Percentiles rank a stretch among this genome's conserved stretches.
Conservation (phyloP, 2,113 vertebrate species). For the Butorides virescens region DNA sequence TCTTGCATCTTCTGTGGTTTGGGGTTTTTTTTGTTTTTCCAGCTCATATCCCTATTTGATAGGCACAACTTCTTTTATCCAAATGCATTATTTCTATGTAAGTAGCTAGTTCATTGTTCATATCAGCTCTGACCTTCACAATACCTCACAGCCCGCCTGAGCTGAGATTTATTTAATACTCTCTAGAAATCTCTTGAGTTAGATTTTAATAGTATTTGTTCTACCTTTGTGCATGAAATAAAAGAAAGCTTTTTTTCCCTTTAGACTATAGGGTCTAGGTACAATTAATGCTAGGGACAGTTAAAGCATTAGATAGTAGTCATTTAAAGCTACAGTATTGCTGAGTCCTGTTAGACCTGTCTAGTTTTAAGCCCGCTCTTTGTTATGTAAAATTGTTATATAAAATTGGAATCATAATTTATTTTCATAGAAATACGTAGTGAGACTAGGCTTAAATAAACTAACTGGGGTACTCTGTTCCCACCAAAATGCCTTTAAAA, state of each 20-base stretch:
- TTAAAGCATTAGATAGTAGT: not conserved
- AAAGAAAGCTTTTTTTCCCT: not conserved
- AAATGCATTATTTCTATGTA: constrained; percentile 2
- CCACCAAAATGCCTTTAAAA: not conserved
- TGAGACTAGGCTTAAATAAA: not conserved
- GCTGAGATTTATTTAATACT: constrained; percentile 27
- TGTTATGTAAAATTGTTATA: not conserved
- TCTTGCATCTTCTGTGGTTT: not conserved
- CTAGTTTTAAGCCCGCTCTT: not conserved
- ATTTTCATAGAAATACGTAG: not conserved
- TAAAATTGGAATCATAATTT: not conserved
- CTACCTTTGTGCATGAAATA: constrained; percentile 8
- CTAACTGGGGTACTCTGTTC: not conserved
- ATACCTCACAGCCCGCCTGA: not conserved
- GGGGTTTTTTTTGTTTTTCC: not conserved
- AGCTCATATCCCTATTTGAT: not conserved
- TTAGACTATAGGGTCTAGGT: not conserved
- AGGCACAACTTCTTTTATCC: constrained; percentile 13
- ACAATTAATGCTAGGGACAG: not conserved
- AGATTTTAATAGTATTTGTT: constrained; percentile 38
- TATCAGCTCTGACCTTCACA: constrained; percentile 52
- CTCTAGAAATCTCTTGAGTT: constrained; percentile 18
- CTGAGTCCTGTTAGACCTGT: not conserved
- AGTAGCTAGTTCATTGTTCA: not conserved
- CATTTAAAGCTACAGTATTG: not conserved